Evolutionary conservation across 30 jellyfish, hydroid and myxozoan genomes (phyloP).

Genomic region (Aurelia coerulea): DNA sequence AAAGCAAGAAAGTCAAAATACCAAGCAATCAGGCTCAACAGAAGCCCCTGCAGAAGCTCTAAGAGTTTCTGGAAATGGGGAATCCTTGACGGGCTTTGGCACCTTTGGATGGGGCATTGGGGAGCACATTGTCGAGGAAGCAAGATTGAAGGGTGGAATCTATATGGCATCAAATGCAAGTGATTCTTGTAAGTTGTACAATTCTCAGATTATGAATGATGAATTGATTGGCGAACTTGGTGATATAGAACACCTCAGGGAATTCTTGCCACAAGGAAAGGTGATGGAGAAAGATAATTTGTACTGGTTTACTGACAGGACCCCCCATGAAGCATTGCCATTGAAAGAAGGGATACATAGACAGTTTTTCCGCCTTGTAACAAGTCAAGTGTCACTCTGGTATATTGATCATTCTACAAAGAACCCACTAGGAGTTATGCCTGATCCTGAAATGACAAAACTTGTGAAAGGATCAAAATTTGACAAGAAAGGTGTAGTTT

Average conservation of each 20-base stretch:
- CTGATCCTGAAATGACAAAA: slow-evolving; percentile 60
- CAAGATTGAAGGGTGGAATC: slow-evolving; percentile 44
- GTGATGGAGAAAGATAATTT: slow-evolving; percentile 28
- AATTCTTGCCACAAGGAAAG: slow-evolving; percentile 27
- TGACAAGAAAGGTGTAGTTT: slow-evolving; percentile 14
- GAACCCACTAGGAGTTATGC: slow-evolving; percentile 67
- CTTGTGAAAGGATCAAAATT: slow-evolving; percentile 64
- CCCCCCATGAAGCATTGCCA: slow-evolving; percentile 57
- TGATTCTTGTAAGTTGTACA: slow-evolving; percentile 62
- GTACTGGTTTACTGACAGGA: slow-evolving; percentile 39
- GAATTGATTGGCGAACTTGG: slow-evolving; percentile 47
- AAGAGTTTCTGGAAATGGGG: neutral
- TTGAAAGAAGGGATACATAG: slow-evolving; percentile 19
- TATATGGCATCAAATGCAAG: slow-evolving; percentile 65
- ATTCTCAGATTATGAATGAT: slow-evolving; percentile 45
- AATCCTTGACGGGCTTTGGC: too few species aligned
- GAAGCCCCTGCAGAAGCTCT: neutral
- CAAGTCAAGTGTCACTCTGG: slow-evolving; percentile 25
- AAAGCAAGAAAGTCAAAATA: neutral
- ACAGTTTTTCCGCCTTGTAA: slow-evolving; percentile 56
- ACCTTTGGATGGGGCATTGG: slow-evolving; percentile 62
- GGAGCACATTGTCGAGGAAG: neutral
- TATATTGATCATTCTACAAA: slow-evolving; percentile 53
- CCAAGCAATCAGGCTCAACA: neutral
- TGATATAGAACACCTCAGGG: slow-evolving; percentile 59